Percentiles rank a stretch among this genome's conserved stretches.
phyloP scores from a whole-genome alignment of 64 coral and sea anemone genomes.

The Cladopsammia gracilis region DNA sequence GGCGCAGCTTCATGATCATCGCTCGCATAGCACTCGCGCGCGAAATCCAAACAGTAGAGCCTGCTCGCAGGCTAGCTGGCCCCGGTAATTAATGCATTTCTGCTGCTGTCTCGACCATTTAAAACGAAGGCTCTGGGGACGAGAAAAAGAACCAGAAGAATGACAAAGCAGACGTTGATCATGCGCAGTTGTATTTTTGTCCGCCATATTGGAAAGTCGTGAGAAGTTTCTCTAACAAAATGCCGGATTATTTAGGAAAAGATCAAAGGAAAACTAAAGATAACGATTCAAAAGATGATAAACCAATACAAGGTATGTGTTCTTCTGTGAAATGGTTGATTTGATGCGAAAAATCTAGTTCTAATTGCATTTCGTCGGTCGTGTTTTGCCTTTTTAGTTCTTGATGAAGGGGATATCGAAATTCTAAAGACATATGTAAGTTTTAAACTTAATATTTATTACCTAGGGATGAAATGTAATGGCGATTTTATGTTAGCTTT shows the following conservation, averaged over 20 bases:
- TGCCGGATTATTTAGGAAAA: conserved; percentile 99
- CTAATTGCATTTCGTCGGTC: too few relatives aligned
- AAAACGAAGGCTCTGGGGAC: too few relatives aligned
- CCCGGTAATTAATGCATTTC: too few relatives aligned
- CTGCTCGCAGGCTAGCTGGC: too few relatives aligned
- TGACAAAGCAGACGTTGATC: conserved; percentile 38
- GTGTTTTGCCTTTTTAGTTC: conserved; percentile 49
- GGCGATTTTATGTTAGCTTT: too few relatives aligned
- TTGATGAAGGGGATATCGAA: conserved; percentile 98
- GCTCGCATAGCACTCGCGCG: too few relatives aligned
- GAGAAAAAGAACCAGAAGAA: too few relatives aligned
- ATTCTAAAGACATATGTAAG: conserved; percentile 99
- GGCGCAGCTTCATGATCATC: too few relatives aligned
- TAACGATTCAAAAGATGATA: conserved; percentile 91
- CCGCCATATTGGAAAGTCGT: conserved; percentile 46
- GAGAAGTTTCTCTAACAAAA: conserved; percentile 50
- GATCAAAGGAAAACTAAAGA: conserved; percentile 95
- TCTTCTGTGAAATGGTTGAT: neutral
- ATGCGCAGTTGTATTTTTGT: conserved; percentile 34
- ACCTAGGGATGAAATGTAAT: too few relatives aligned
- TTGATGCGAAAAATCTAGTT: too few relatives aligned
- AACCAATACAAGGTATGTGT: conserved; percentile 92
- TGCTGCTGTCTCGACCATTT: too few relatives aligned
- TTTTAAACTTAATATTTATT: neutral
- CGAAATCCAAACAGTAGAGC: too few relatives aligned